Conservation (phyloP, 2,888 invertebrate species). For the Tetragonisca angustula region DNA sequence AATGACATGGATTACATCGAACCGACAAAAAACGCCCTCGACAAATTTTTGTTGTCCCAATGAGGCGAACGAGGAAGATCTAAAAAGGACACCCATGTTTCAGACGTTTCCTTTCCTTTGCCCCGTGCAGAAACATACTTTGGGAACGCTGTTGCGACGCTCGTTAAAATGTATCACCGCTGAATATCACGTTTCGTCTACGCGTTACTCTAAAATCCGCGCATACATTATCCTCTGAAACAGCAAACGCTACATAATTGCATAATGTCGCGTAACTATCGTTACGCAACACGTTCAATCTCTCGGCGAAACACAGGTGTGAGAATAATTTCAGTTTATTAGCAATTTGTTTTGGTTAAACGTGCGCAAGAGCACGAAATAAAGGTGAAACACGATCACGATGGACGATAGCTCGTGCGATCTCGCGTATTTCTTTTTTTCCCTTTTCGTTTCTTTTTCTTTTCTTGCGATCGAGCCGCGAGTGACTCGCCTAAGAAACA, state of each 20-base stretch:
- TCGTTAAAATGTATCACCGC: neutral
- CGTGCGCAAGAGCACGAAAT: neutral
- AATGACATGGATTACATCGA: too few species aligned
- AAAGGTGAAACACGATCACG: neutral
- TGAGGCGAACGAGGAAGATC: too few species aligned
- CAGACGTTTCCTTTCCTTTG: too few species aligned
- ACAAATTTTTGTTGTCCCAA: too few species aligned
- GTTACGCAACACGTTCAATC: constrained; percentile 27
- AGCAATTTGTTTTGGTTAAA: neutral
- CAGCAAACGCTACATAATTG: neutral
- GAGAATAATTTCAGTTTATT: neutral
- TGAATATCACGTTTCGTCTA: neutral
- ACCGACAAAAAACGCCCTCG: too few species aligned
- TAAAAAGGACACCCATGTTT: too few species aligned
- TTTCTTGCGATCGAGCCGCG: too few species aligned
- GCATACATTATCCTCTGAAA: neutral
- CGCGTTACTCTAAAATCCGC: neutral
- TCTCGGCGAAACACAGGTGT: neutral
- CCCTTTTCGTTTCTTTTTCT: too few species aligned
- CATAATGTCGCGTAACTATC: constrained; percentile 20
- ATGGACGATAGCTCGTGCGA: neutral
- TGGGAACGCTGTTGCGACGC: too few species aligned
- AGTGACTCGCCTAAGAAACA: too few species aligned
- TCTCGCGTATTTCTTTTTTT: too few species aligned
- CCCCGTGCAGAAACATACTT: too few species aligned